Evolutionary conservation across 2,797 vertebrate species (phyloP).

Genomic region (Neosalanx taihuensis): DNA sequence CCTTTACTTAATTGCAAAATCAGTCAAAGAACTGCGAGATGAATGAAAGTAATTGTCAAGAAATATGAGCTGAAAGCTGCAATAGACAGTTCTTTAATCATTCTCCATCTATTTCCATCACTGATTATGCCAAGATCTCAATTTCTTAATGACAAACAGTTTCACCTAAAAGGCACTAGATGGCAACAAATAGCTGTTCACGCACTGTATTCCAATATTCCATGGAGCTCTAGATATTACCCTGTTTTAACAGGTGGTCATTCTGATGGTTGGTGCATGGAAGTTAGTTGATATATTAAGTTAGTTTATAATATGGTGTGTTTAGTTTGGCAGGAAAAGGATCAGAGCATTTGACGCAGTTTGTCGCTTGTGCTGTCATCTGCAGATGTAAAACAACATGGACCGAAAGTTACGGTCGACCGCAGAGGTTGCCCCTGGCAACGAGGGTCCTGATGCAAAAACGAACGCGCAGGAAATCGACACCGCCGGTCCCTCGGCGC

Average conservation of each 20-base stretch:
- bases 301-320: conserved; percentile 15
- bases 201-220: neutral
- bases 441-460: conserved; percentile 41
- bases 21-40: neutral
- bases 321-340: conserved; percentile 41
- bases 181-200: conserved; percentile 59
- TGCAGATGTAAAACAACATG: conserved; percentile 50
- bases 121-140: neutral
- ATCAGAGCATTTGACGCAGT: conserved; percentile 17
- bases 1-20: neutral
- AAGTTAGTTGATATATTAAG: neutral
- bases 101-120: neutral
- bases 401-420: conserved; percentile 55
- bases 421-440: conserved; percentile 44
- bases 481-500: conserved; percentile 36
- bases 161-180: conserved; percentile 60
- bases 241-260: neutral
- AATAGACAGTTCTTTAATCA: conserved; percentile 1
- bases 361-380: conserved; percentile 18
- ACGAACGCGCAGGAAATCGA: conserved; percentile 45
- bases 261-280: too few species aligned
- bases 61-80: neutral
- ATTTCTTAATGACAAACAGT: neutral
- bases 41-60: neutral
- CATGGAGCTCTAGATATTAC: neutral